Percentiles rank a stretch among this genome's conserved stretches.
Evolutionary conservation across 2,797 vertebrate species (phyloP).

Genomic region (Lacerta agilis): DNA sequence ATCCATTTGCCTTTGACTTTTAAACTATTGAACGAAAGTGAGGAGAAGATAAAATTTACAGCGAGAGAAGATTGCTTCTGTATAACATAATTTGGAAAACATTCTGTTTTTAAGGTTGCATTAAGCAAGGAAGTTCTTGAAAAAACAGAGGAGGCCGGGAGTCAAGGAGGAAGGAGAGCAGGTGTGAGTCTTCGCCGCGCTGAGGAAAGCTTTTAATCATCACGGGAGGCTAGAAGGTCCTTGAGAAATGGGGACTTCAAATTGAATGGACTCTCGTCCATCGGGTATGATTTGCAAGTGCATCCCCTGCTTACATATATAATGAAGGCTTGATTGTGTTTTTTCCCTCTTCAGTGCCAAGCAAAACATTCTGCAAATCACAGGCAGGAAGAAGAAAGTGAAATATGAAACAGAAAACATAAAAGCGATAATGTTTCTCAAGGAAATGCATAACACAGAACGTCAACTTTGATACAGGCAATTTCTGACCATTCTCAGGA

Average conservation of each 20-base stretch:
- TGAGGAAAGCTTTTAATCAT: constrained; percentile 37
- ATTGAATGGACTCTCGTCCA: constrained; percentile 18
- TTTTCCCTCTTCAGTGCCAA: neutral
- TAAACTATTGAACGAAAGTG: neutral
- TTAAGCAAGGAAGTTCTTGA: constrained; percentile 4
- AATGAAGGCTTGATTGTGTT: constrained; percentile 30
- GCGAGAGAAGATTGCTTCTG: neutral
- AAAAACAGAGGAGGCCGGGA: neutral
- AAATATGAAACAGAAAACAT: constrained; percentile 20
- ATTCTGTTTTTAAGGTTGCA: constrained; percentile 18
- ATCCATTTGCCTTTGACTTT: neutral
- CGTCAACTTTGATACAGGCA: neutral
- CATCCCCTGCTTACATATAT: constrained; percentile 43
- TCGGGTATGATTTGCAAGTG: constrained; percentile 26
- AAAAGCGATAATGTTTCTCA: neutral
- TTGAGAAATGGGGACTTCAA: constrained; percentile 21
- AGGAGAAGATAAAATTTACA: neutral
- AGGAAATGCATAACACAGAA: neutral
- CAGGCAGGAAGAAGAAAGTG: neutral
- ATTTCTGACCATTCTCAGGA: neutral
- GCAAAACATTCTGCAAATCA: constrained; percentile 18
- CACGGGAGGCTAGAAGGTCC: neutral
- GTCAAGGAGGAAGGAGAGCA: neutral
- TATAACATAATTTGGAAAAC: neutral
- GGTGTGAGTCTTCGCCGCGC: neutral